Evolutionary conservation across 2,888 invertebrate genomes (phyloP).

Genomic region (Deilephila porcellus): DNA sequence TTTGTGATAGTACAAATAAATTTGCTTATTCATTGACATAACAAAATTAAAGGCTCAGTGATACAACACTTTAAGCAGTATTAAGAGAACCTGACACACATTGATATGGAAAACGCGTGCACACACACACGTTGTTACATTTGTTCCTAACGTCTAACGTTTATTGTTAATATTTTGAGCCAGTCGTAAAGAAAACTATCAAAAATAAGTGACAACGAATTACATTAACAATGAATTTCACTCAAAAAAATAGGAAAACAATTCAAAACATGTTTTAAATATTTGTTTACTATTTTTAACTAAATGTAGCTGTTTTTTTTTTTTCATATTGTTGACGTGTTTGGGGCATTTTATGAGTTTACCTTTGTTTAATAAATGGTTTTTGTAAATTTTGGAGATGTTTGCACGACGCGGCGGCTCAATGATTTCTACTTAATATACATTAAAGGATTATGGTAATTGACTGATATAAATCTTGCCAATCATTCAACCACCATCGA

Average conservation of each 20-base stretch:
- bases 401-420: constrained; percentile 8
- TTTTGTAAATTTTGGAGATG: neutral
- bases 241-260: neutral
- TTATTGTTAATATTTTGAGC: neutral
- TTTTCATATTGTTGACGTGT: neutral
- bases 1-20: constrained; percentile 82
- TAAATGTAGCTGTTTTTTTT: too few relatives aligned
- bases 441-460: constrained; percentile 30
- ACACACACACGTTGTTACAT: constrained; percentile 25
- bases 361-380: neutral
- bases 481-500: constrained; percentile 32
- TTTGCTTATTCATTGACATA: constrained; percentile 58
- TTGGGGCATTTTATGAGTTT: neutral
- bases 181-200: neutral
- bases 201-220: neutral
- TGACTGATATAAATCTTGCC: constrained; percentile 56
- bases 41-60: constrained; percentile 53
- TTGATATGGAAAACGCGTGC: constrained; percentile 19
- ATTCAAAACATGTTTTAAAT: neutral
- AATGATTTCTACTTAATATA: neutral
- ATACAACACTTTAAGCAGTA: constrained; percentile 61
- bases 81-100: constrained; percentile 54
- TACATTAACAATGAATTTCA: neutral
- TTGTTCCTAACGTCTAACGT: constrained; percentile 15
- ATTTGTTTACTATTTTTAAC: neutral